Evolutionary conservation across 2,888 invertebrate genomes (phyloP), one percentile per base, ranked within the genome.

Genomic region (Oscheius sp.): DNA sequence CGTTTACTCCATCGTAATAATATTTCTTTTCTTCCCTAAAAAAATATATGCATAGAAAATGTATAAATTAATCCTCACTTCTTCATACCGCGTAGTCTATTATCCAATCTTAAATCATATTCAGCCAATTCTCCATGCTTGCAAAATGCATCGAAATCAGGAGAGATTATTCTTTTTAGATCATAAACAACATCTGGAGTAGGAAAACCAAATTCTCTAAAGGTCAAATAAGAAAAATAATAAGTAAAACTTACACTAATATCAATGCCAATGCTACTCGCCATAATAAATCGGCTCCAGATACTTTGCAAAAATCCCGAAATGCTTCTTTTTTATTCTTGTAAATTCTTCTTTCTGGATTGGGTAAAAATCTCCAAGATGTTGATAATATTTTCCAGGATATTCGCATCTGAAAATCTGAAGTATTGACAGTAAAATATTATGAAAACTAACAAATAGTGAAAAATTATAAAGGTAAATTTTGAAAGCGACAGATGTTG

Each of bases 121-220:
- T 83, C 81, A n/a, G 78, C 82, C 13, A 83, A 46, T 43, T 80
- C 75, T 45, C 80, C 79, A 43, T 70, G 63, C 64, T 79, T 74
- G 66, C 81, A 78, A 56, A 72, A 84, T 35, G 80, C 55, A 58
- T 80, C 81, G 56, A 84, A 84, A 69, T 84, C 83, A n/a, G 83
- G 83, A 3, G 83, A 84, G 25, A 81, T 79, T 72, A 78, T 27
- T 43, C 76, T 59, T 61, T 82, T 82, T 41, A 82, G 25, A 70
- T 84, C 83, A 69, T 81, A 79, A n/a, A 84, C 77, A 55, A 84
- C 79, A 49, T 84, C 83, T 7, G 83, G 82, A 29, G 82, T 82
- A 9, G 83, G 83, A 68, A 82, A 82, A n/a, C 77, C 83, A 61
- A 84, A 82, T 72, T 84, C 83, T 66, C 83, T 84, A 21, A 49